Conservation (phyloP, 2,797 vertebrate species). For the Salarias fasciatus region DNA sequence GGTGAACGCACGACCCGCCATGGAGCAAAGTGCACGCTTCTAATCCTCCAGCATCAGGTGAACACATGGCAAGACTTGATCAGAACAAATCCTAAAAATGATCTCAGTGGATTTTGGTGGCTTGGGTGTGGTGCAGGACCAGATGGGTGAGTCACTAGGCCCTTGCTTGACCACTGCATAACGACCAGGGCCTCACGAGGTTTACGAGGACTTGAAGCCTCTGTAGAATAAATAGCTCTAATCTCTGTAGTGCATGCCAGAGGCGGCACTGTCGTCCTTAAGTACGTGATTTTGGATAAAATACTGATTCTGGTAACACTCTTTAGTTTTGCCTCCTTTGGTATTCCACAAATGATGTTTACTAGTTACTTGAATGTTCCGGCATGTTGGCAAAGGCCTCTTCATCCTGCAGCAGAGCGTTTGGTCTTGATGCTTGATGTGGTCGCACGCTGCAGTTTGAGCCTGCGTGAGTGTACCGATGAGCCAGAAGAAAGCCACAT, state of each 20-base stretch:
- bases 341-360: conserved; percentile 39
- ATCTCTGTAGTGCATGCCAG: conserved; percentile 6
- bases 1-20: background rate
- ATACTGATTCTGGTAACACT: conserved; percentile 33
- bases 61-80: conserved; percentile 26
- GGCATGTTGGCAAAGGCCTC: conserved; percentile 9
- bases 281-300: conserved; percentile 3
- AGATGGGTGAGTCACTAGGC: conserved; percentile 60
- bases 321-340: conserved; percentile 26
- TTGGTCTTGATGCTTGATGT: conserved; percentile 15
- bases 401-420: conserved; percentile 2
- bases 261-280: conserved; percentile 1
- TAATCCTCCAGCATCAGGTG: conserved; percentile 43
- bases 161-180: conserved; percentile 50
- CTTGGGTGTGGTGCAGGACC: conserved; percentile 53
- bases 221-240: conserved; percentile 27
- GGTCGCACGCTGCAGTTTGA: background rate
- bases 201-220: conserved; percentile 23
- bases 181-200: conserved; percentile 37
- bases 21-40: background rate
- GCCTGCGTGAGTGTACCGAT: background rate
- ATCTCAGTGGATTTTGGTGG: conserved; percentile 54
- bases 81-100: conserved; percentile 23
- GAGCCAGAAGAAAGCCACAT: background rate
- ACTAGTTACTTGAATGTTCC: conserved; percentile 15